phyloP scores from a whole-genome alignment of 2,797 vertebrate species.

The Xiphorhynchus erythropygius region DNA sequence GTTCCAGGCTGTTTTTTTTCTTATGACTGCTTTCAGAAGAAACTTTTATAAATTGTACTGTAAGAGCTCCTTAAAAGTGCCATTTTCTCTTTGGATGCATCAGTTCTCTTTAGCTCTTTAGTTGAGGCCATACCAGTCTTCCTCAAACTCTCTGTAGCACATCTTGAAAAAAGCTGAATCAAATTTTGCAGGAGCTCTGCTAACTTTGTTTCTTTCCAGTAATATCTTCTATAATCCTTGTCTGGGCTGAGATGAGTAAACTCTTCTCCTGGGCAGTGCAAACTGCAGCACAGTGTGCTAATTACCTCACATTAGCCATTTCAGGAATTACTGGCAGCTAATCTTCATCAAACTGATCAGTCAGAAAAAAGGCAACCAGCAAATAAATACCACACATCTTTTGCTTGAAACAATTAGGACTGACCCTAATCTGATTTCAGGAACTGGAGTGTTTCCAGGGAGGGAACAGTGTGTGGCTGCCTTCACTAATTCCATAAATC shows the following conservation, averaged over 20 bases:
- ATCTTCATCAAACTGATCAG: slow-evolving; percentile 64
- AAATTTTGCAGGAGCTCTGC: neutral
- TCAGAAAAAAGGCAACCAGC: slow-evolving; percentile 32
- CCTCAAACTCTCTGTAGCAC: neutral
- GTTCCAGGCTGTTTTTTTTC: neutral
- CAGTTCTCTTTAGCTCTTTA: neutral
- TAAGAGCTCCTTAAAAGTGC: neutral
- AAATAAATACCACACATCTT: slow-evolving; percentile 63
- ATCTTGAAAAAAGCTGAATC: neutral
- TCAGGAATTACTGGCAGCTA: slow-evolving; percentile 60
- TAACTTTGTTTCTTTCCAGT: neutral
- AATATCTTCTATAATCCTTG: neutral
- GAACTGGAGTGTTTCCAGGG: slow-evolving; percentile 47
- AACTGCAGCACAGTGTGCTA: slow-evolving; percentile 35
- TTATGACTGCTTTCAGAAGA: neutral
- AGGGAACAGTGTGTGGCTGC: neutral
- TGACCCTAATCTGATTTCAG: slow-evolving; percentile 56
- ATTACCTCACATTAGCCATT: slow-evolving; percentile 54
- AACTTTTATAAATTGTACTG: neutral
- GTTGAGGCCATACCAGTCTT: neutral
- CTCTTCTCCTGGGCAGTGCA: slow-evolving; percentile 5
- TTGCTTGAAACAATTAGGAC: slow-evolving; percentile 64
- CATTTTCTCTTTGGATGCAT: neutral
- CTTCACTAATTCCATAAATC: neutral
- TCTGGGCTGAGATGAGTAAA: neutral